phyloP scores from a whole-genome alignment of 2,797 vertebrate species.

The Anas capensis region DNA sequence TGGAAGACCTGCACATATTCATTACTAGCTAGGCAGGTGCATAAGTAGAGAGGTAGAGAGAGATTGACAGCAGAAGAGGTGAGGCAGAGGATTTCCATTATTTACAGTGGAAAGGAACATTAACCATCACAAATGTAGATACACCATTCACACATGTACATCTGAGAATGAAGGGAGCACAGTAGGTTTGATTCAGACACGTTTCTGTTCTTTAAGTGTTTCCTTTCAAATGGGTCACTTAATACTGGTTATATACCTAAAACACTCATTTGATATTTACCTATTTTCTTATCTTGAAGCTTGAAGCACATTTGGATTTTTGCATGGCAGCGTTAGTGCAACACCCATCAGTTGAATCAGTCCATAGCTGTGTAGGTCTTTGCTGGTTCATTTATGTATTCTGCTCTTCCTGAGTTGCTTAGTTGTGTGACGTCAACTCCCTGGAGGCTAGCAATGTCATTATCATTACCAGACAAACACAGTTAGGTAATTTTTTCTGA shows the following conservation, averaged over 20 bases:
- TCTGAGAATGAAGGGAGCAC: background rate
- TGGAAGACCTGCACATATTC: background rate
- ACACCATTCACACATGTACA: background rate
- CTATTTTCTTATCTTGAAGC: background rate
- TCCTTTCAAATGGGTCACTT: background rate
- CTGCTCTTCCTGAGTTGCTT: slow-evolving; percentile 27
- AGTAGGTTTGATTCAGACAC: background rate
- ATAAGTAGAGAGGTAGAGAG: background rate
- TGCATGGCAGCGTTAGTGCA: background rate
- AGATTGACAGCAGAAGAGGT: background rate
- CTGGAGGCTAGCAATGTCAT: slow-evolving; percentile 67
- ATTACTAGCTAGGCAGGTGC: background rate
- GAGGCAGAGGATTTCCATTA: background rate
- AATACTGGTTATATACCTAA: background rate
- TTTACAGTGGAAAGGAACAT: background rate
- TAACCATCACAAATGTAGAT: background rate
- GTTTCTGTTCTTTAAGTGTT: background rate
- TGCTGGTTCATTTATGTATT: background rate
- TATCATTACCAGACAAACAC: slow-evolving; percentile 69
- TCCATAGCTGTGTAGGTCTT: background rate
- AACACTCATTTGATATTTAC: background rate
- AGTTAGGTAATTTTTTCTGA: slow-evolving; percentile 67
- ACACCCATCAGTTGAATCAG: background rate
- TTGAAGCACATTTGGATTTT: background rate
- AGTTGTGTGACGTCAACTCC: slow-evolving; percentile 44